Base-by-base conservation (phyloP, 1,140 invertebrate genomes). In the Euborellia annulipes region DNA sequence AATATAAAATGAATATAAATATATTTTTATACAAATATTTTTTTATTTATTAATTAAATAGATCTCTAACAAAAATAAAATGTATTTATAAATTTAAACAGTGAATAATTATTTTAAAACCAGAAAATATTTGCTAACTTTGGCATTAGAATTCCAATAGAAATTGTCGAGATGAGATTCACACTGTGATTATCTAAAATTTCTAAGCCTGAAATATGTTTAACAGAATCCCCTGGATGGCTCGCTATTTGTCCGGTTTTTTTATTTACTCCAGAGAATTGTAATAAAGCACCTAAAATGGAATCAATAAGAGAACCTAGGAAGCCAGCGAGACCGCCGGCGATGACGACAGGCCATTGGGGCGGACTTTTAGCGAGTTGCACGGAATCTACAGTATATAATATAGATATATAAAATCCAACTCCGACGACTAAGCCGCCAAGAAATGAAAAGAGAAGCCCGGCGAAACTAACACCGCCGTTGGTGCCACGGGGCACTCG, bases 171-270 rank as follows among this genome's bases (percentile, higher is more conserved):
- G 41, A 92, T 64, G 14, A 94, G 68, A 64, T 93, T 94, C 0
- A 94, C 85, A 62, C 82, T 81, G 55, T 92, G 85, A 62, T 93
- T 93, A 59, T 92, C 86, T n/a, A 94, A 61, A 37, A 91, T 62
- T 51, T 74, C 70, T 46, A 68, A 62, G 18, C 89, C 89, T 58
- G 76, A 75, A 41, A 93, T 85, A 57, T 86, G 75, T 46, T 73
- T 75, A 0, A 91, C 72, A 20, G 73, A 69, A 51, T 72, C 67
- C 17, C 78, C 82, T 17, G 82, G 78, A 27, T 70, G 66, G 46
- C 86, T 79, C 0, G 88, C 84, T 49, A 92, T 73, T 52, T 69
- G 68, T 21, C 80, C 77, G 39, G 72, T 70, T 37, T 59, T 55
- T 52, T 71, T 70, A 59, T 85, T 71, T 6, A 81, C 60, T 45